Evolutionary conservation across 1,140 invertebrate species (phyloP).

Genomic region (Telenomus remus): DNA sequence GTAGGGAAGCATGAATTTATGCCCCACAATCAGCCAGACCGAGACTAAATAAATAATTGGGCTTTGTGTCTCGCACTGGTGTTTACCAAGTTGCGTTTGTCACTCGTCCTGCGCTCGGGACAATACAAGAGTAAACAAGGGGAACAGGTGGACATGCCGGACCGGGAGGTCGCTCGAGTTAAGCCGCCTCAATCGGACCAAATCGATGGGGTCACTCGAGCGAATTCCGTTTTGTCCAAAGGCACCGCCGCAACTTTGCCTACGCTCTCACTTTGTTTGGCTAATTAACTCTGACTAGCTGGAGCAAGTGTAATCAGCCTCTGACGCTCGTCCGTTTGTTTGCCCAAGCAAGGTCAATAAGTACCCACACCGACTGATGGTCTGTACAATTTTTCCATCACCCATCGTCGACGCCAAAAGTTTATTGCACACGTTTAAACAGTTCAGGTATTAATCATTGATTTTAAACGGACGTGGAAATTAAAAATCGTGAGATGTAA

Average conservation of each 20-base stretch:
- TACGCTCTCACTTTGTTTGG: background rate
- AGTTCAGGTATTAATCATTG: too few relatives aligned
- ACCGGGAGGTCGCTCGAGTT: conserved; percentile 58
- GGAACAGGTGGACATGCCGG: conserved; percentile 66
- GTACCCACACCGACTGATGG: too few relatives aligned
- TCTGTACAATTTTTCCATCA: too few relatives aligned
- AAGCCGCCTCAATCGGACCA: conserved; percentile 57
- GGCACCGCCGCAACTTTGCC: background rate
- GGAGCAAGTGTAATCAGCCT: too few relatives aligned
- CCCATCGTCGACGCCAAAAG: too few relatives aligned
- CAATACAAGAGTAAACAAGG: conserved; percentile 75
- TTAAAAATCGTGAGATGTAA: too few relatives aligned
- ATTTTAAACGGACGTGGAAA: too few relatives aligned
- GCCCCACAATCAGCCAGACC: conserved; percentile 2
- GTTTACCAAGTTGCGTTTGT: background rate
- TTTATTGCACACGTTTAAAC: too few relatives aligned
- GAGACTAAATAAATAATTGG: too few relatives aligned
- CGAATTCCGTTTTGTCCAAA: conserved; percentile 5
- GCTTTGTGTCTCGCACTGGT: background rate
- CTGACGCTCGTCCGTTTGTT: too few relatives aligned
- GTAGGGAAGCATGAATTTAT: conserved; percentile 72
- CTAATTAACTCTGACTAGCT: too few relatives aligned
- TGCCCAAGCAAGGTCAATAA: too few relatives aligned
- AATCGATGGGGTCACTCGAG: conserved; percentile 14
- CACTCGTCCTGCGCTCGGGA: conserved; percentile 51